These are phyloP conservation scores for Sparus aurata DNA, from an alignment of 2,797 vertebrate genomes.

Conservation along the genomic window DNA sequence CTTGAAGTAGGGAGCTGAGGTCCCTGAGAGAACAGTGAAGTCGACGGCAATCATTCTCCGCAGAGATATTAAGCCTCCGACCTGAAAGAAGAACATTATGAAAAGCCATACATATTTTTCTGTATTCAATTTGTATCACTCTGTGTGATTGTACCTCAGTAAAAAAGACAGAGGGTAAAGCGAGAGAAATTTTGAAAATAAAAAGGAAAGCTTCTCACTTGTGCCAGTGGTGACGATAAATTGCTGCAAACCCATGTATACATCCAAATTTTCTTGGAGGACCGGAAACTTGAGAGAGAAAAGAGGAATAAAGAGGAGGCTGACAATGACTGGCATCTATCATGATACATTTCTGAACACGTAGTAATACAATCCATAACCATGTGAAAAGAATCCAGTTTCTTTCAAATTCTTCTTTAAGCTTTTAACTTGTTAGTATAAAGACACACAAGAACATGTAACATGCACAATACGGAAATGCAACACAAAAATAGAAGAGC, in stretches of 20 bases:
- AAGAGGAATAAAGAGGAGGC: conserved; percentile 1
- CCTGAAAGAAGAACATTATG: conserved; percentile 76
- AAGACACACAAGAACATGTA: neutral
- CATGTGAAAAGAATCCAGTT: neutral
- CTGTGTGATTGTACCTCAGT: neutral
- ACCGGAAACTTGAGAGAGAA: conserved; percentile 89
- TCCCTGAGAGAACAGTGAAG: conserved; percentile 96
- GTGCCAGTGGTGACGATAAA: conserved; percentile 92
- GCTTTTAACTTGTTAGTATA: neutral
- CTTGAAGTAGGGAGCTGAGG: conserved; percentile 96
- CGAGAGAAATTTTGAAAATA: neutral
- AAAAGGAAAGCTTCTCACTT: conserved; percentile 71
- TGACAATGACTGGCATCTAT: neutral
- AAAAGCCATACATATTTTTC: neutral
- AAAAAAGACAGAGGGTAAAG: neutral
- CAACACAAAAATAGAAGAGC: neutral
- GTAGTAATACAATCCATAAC: neutral
- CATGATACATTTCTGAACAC: neutral
- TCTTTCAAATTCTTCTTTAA: neutral
- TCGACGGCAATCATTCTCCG: conserved; percentile 95
- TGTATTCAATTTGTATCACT: neutral
- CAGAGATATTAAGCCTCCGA: conserved; percentile 94
- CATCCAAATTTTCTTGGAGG: conserved; percentile 96
- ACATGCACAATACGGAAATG: neutral
- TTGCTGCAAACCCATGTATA: conserved; percentile 97